These are phyloP conservation scores for Knipowitschia caucasica DNA, from an alignment of 2,797 vertebrate genomes.

Conservation along the genomic window DNA sequence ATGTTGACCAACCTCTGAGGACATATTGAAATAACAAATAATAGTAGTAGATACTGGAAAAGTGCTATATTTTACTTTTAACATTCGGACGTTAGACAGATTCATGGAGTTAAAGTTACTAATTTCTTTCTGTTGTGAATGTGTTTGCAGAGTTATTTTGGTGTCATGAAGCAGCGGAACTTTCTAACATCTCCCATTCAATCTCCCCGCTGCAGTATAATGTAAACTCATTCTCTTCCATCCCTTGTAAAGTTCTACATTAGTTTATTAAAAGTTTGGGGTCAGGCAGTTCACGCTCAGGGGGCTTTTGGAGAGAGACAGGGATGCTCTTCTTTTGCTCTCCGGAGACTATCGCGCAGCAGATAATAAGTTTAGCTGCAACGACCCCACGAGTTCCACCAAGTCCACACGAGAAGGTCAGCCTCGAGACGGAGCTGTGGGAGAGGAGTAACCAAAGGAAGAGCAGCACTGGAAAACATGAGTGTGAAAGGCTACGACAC, in stretches of 20 bases:
- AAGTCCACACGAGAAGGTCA: conserved; percentile 37
- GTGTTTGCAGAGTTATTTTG: not conserved
- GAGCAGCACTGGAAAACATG: conserved; percentile 2
- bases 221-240: conserved; percentile 16
- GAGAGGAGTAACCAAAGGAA: conserved; percentile 1
- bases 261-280: conserved; percentile 13
- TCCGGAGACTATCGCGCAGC: conserved; percentile 24
- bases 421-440: conserved; percentile 11
- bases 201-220: conserved; percentile 4
- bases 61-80: not conserved
- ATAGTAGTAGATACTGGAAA: no score
- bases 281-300: conserved; percentile 37
- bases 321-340: conserved; percentile 20
- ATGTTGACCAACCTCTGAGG: no score
- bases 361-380: conserved; percentile 24
- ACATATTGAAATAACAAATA: no score
- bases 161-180: not conserved
- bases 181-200: conserved; percentile 7
- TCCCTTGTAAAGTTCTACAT: conserved; percentile 20
- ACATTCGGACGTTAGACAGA: no score
- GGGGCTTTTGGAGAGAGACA: conserved; percentile 23
- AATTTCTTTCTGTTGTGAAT: not conserved
- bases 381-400: conserved; percentile 15
- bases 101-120: no score
- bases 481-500: conserved; percentile 4